phyloP scores from a whole-genome alignment of 2,888 invertebrate species.

The Cerceris ruficornis region DNA sequence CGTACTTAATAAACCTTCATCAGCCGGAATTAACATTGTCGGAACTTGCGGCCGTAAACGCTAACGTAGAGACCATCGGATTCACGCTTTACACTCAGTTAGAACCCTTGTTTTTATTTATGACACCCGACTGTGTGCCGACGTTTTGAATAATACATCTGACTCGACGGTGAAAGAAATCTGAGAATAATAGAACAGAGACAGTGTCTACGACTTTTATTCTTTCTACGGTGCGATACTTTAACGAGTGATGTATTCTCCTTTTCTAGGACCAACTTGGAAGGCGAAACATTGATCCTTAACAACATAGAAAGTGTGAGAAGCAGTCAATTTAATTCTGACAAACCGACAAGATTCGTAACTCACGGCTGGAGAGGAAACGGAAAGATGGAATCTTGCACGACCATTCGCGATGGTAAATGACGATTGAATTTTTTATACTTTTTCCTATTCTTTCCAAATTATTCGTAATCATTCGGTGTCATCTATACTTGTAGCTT shows the following conservation, averaged over 20 bases:
- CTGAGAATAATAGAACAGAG: too few relatives aligned
- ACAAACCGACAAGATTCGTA: constrained; percentile 39
- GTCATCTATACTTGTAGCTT: constrained; percentile 39
- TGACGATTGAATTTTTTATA: background rate
- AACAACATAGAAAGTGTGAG: constrained; percentile 15
- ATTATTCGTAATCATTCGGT: background rate
- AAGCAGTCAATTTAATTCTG: constrained; percentile 34
- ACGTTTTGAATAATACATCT: background rate
- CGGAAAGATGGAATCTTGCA: background rate
- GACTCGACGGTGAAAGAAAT: too few relatives aligned
- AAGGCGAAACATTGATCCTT: constrained; percentile 19
- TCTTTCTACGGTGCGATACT: background rate
- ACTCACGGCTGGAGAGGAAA: constrained; percentile 50
- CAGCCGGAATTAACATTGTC: background rate
- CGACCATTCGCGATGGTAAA: constrained; percentile 45
- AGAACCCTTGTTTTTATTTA: constrained; percentile 10
- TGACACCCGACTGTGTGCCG: background rate
- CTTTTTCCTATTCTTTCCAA: background rate
- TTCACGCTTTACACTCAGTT: constrained; percentile 58
- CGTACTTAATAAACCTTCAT: constrained; percentile 19
- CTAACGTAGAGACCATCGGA: background rate
- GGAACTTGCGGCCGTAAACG: background rate
- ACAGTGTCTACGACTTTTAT: constrained; percentile 4
- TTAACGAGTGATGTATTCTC: background rate
- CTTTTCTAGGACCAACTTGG: constrained; percentile 28